Evolutionary conservation across 2,888 invertebrate species (phyloP).

Genomic region (Asteroscopus sphinx): DNA sequence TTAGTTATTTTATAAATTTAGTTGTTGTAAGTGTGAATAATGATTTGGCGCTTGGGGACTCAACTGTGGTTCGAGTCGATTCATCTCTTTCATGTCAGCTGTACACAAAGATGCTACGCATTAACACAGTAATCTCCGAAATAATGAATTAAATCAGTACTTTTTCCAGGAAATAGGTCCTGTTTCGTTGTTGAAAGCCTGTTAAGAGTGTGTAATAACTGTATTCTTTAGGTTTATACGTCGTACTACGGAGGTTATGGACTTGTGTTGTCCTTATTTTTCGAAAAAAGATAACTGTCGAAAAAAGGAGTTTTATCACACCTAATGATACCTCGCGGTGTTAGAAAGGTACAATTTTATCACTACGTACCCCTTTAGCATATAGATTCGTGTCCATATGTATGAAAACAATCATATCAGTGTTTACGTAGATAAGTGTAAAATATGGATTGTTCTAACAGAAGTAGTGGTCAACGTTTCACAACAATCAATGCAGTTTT

Average conservation of each 20-base stretch:
- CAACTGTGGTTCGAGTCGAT: slow-evolving; percentile 77
- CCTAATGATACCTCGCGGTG: slow-evolving; percentile 84
- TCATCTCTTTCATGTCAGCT: slow-evolving; percentile 88
- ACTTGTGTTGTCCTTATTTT: slow-evolving; percentile 82
- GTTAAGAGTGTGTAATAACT: slow-evolving; percentile 66
- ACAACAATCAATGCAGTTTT: slow-evolving; percentile 45
- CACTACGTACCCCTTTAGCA: slow-evolving; percentile 57
- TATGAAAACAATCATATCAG: slow-evolving; percentile 79
- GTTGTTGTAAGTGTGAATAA: slow-evolving; percentile 54
- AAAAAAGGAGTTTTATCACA: slow-evolving; percentile 78
- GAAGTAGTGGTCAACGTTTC: slow-evolving; percentile 57
- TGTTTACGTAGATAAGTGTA: slow-evolving; percentile 80
- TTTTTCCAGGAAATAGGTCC: slow-evolving; percentile 69
- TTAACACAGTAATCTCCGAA: slow-evolving; percentile 73
- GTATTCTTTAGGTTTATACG: slow-evolving; percentile 82
- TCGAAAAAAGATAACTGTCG: slow-evolving; percentile 81
- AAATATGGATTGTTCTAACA: slow-evolving; percentile 63
- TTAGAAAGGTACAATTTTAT: slow-evolving; percentile 78
- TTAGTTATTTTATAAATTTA: slow-evolving; percentile 60
- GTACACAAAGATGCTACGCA: slow-evolving; percentile 89
- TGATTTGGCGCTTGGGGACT: slow-evolving; percentile 82
- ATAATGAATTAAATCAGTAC: slow-evolving; percentile 84
- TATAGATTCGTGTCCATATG: slow-evolving; percentile 63
- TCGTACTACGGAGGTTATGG: slow-evolving; percentile 86
- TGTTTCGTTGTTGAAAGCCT: slow-evolving; percentile 60